Percentiles rank a stretch among this genome's conserved stretches.
phyloP scores from a whole-genome alignment of 2,888 invertebrate genomes.

The Xestobium rufovillosum region DNA sequence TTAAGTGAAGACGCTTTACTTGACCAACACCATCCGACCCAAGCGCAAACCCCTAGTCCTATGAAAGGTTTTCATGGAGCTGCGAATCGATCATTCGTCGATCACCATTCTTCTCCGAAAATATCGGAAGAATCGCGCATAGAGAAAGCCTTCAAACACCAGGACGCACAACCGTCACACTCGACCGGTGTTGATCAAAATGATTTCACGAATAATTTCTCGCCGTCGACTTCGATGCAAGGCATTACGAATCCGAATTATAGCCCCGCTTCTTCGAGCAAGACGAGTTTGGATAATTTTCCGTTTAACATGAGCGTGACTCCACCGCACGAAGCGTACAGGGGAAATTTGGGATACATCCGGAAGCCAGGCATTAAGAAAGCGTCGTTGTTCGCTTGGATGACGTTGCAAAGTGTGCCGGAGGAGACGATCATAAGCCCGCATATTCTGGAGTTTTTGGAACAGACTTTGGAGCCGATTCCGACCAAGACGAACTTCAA shows the following conservation, averaged over 20 bases:
- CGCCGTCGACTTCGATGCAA: conserved; percentile 32
- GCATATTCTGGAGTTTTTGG: conserved; percentile 92
- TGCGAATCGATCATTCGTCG: too few relatives aligned
- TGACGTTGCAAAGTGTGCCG: conserved; percentile 93
- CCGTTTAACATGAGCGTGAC: conserved; percentile 25
- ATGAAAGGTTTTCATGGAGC: too few relatives aligned
- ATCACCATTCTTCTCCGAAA: conserved; percentile 5
- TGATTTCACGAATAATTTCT: conserved; percentile 10
- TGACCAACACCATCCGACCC: neutral
- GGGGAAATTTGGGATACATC: conserved; percentile 6
- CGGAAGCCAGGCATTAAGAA: conserved; percentile 60
- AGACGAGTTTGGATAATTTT: conserved; percentile 31
- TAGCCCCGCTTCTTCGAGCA: conserved; percentile 33
- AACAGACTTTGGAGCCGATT: conserved; percentile 94
- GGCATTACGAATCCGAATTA: conserved; percentile 44
- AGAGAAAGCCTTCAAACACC: conserved; percentile 39
- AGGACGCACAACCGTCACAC: conserved; percentile 29
- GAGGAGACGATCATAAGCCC: conserved; percentile 97
- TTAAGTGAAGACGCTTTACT: conserved; percentile 23
- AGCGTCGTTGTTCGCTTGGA: conserved; percentile 88
- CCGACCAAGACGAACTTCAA: conserved; percentile 47
- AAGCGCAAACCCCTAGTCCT: neutral
- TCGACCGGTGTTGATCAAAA: conserved; percentile 15
- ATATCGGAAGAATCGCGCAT: conserved; percentile 38
- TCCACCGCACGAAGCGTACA: neutral